Conservation (phyloP, 2,113 vertebrate species). For the Leptosomus discolor region DNA sequence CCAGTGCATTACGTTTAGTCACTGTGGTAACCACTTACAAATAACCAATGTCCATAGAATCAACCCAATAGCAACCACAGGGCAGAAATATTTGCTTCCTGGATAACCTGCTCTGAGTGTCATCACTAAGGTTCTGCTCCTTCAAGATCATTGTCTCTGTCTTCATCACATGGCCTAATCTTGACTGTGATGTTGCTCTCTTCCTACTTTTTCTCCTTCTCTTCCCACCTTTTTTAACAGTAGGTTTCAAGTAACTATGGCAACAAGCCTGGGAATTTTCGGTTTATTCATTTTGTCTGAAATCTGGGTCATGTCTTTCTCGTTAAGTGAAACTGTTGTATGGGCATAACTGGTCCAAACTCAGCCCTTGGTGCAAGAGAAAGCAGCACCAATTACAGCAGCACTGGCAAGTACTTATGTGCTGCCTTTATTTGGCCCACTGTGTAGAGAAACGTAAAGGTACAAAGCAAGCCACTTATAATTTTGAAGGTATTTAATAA, state of each 20-base stretch:
- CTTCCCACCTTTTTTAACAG: not conserved
- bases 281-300: not conserved
- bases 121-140: not conserved
- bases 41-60: not conserved
- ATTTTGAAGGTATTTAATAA: not conserved
- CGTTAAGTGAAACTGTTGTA: not conserved
- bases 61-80: not conserved
- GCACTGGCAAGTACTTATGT: not conserved
- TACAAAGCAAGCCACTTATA: not conserved
- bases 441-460: not conserved
- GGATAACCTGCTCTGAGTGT: not conserved
- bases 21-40: not conserved
- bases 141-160: rapidly evolving
- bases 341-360: not conserved
- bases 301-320: not conserved
- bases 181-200: not conserved
- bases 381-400: not conserved
- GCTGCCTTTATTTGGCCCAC: not conserved
- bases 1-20: not conserved
- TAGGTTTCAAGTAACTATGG: slow-evolving; percentile 22
- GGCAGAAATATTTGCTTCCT: not conserved
- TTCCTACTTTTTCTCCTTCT: not conserved
- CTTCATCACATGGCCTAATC: not conserved
- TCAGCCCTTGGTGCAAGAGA: not conserved
- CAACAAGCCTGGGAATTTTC: not conserved